These are phyloP conservation scores for Amiota mariae DNA, from an alignment of 2,888 invertebrate genomes.

Conservation along the genomic window DNA sequence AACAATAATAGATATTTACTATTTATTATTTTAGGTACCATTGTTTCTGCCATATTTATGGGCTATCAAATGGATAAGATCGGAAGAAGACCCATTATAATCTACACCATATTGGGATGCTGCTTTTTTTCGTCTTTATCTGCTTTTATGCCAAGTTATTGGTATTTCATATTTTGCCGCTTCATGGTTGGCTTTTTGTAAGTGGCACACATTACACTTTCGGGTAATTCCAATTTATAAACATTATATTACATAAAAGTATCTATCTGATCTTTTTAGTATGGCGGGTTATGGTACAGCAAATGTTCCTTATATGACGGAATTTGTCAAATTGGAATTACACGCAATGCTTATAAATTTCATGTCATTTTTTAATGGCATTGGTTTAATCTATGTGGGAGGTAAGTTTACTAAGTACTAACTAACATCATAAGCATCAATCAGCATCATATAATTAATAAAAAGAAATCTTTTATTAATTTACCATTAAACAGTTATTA, in stretches of 20 bases:
- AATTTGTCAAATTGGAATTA: constrained; percentile 38
- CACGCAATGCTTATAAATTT: constrained; percentile 35
- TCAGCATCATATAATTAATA: too few species aligned
- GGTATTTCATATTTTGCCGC: not conserved
- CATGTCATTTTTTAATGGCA: constrained; percentile 30
- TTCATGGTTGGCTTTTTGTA: not conserved
- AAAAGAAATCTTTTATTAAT: too few species aligned
- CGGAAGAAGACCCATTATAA: not conserved
- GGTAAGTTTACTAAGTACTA: constrained; percentile 30
- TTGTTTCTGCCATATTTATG: not conserved
- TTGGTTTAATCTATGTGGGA: constrained; percentile 43
- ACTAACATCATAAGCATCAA: too few species aligned
- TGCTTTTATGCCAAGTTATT: constrained; percentile 10
- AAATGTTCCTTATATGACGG: constrained; percentile 41
- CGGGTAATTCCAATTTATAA: not conserved
- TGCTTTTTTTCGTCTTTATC: not conserved
- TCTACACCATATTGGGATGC: not conserved
- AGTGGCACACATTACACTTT: not conserved
- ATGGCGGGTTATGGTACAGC: constrained; percentile 35
- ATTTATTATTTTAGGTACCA: constrained; percentile 27
- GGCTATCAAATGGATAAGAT: constrained; percentile 1
- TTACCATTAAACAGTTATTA: too few species aligned
- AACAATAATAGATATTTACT: not conserved
- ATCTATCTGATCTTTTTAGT: constrained; percentile 22
- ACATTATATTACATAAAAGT: too few species aligned